Percentiles rank a stretch among this genome's conserved stretches.
Evolutionary conservation across 1,140 invertebrate species (phyloP).

Genomic region (Hyposmocoma kahamanoa): DNA sequence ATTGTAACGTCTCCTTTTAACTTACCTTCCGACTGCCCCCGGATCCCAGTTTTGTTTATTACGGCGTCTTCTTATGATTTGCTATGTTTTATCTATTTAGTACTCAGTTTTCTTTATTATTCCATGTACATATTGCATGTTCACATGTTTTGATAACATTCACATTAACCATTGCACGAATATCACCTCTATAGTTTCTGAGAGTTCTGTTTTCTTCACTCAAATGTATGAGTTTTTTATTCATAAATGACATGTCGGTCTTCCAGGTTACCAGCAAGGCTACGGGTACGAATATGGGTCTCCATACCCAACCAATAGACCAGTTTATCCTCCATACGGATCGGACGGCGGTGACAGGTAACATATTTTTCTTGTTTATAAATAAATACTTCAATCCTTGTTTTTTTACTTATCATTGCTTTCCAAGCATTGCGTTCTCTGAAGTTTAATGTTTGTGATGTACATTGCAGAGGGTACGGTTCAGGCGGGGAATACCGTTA

Average conservation of each 20-base stretch:
- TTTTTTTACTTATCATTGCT: no score
- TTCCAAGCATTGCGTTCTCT: no score
- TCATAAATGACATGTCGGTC: not conserved
- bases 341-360: conserved; percentile 81
- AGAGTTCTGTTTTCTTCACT: not conserved
- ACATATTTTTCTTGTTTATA: not conserved
- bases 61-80: not conserved
- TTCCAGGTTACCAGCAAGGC: conserved; percentile 70
- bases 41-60: not conserved
- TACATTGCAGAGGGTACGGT: not conserved
- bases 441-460: not conserved
- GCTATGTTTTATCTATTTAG: not conserved
- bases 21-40: no score
- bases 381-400: no score
- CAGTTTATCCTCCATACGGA: conserved; percentile 83
- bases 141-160: not conserved
- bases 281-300: conserved; percentile 79
- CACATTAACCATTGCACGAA: not conserved
- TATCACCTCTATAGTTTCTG: not conserved
- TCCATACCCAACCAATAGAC: conserved; percentile 79
- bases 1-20: not conserved
- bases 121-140: not conserved
- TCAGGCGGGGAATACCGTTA: conserved; percentile 58
- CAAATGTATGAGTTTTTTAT: not conserved
- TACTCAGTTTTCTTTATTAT: not conserved